Evolutionary conservation across 2,797 vertebrate genomes (phyloP).

Genomic region (Enteromius mattozi): DNA sequence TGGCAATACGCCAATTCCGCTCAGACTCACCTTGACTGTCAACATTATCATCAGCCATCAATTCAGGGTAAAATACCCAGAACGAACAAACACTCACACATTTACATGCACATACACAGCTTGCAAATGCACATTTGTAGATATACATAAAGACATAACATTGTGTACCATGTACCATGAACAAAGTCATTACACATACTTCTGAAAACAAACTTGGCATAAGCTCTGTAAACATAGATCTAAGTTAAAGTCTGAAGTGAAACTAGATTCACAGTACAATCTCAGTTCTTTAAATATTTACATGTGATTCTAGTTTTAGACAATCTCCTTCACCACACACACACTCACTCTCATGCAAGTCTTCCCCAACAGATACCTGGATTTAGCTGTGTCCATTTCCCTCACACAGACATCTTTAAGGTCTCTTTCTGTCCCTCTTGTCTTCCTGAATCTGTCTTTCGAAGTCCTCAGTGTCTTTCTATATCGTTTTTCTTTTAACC

Average conservation of each 20-base stretch:
- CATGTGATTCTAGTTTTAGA: conserved; percentile 4
- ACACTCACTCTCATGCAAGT: background rate
- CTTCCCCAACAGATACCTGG: conserved; percentile 67
- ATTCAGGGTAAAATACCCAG: background rate
- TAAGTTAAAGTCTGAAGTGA: background rate
- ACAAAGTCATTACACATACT: background rate
- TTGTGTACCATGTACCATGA: background rate
- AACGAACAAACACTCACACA: background rate
- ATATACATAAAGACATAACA: background rate
- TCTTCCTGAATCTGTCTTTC: conserved; percentile 38
- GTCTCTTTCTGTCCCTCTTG: conserved; percentile 67
- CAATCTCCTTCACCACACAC: background rate
- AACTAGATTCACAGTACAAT: background rate
- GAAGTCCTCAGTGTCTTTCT: conserved; percentile 60
- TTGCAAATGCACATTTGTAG: background rate
- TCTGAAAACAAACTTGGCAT: background rate
- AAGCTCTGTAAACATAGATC: background rate
- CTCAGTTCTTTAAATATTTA: background rate
- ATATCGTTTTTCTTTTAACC: conserved; percentile 41
- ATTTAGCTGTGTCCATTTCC: conserved; percentile 72
- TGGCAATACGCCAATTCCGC: conserved; percentile 52
- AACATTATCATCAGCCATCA: conserved; percentile 28
- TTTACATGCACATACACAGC: background rate
- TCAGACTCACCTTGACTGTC: conserved; percentile 47
- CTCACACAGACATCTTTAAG: conserved; percentile 72